Base-by-base conservation (phyloP, 2,797 vertebrate species). In the Siniperca obscura region DNA sequence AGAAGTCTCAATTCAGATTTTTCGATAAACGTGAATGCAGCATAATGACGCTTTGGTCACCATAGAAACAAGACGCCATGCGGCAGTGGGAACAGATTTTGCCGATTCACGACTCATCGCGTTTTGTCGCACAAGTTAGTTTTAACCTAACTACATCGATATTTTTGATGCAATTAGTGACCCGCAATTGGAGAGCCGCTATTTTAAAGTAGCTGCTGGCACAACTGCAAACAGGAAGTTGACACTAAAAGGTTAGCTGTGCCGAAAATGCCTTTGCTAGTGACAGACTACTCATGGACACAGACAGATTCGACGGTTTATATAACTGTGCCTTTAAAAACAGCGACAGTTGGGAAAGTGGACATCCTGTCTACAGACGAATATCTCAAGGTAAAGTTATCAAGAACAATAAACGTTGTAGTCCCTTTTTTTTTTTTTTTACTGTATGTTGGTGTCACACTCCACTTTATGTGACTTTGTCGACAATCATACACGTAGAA, bases 341-440 rank as follows among this genome's bases (percentile, higher is more conserved):
- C 96, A 19, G 90, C 88, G 1, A 93, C 85, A 59, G 85, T 70
- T 6, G 90, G 82, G 0, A 79, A 90, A 2, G 94, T 95, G 25
- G 95, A 95, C 88, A 90, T 99, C 30, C 85, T 98, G 78, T 97
- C 95, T 34, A 90, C 96, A 0, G 97, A 98, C 9, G 94, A 85
- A 4, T 99, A 98, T 78, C 67, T 99, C 38, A 99, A 98, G 98
- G 98, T 98, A 83, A 85, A 17, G 42, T 30, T 11, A n/a, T 14
- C 5, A 38, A 27, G 0, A 17, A 22, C 14, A 3, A 10, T 25
- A 9, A 17, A 42, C 19, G 16, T 1, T 21, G n/a, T 27, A 17
- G 9, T 34, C 25, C 1, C 1, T 12, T 50, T 30, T 30, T 30
- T 27, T 27, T 27, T 27, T 30, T 30, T 30, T 22, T 67, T 13